Base-by-base conservation (phyloP, 1,140 invertebrate species). In the Macrocentrus cingulum region DNA sequence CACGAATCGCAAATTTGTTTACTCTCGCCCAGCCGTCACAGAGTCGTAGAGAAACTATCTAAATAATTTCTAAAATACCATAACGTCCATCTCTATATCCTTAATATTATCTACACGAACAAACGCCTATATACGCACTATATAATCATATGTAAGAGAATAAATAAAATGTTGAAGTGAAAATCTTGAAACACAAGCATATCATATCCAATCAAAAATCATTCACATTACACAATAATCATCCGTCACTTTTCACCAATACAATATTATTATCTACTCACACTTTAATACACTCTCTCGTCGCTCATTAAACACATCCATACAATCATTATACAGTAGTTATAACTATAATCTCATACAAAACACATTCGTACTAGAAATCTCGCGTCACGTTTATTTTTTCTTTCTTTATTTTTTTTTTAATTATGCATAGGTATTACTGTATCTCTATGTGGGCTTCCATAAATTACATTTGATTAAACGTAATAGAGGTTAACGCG, bases 401-500 rank as follows among this genome's bases (percentile, higher is more conserved):
- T 57, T 60, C 29, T 59, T 39, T 52, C 16, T 56, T 15, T 41
- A 7, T n/a, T 55, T 42, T 13, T 18, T 23, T 36, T 41, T 34
- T 59, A 61, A 54, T 61, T 49, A 59, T 60, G 19, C 60, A 53
- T 57, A n/a, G n/a, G n/a, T n/a, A 41, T 46, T 25, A 45, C 53
- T 46, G 51, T 62, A 61, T 53, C 52, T 53, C 61, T 62, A 66
- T 63, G 64, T 69, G 70, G 69, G 62, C 66, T 76, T 76, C 70
- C 74, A 68, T 75, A 72, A 76, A 74, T 77, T 74, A 77, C 68
- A 72, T 73, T 73, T 68, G 68, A 72, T 77, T 77, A 78, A 78
- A 78, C 68, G 71, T 77, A 79, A 77, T 71, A 72, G 75, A 79
- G 77, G 77, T 79, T 77, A 78, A 78, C 75, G 76, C 73, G 77